Conservation (phyloP, 2,888 invertebrate species). For the Morpho deidamia region DNA sequence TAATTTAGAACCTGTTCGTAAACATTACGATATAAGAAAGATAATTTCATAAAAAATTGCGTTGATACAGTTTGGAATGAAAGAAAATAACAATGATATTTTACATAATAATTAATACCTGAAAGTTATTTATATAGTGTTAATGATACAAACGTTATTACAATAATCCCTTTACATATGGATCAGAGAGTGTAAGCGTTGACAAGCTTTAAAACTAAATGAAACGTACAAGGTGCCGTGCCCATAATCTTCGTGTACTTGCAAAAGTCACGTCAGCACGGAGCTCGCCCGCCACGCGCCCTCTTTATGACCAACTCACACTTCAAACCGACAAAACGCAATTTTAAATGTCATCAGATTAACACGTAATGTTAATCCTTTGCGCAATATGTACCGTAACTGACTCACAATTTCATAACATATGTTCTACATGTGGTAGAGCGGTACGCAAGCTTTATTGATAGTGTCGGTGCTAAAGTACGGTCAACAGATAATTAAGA, state of each 20-base stretch:
- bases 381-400: slow-evolving; percentile 34
- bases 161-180: slow-evolving; percentile 51
- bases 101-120: not conserved
- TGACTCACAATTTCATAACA: slow-evolving; percentile 6
- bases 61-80: too few relatives aligned
- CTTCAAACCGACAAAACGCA: slow-evolving; percentile 58
- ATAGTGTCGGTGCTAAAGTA: too few relatives aligned
- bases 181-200: slow-evolving; percentile 51
- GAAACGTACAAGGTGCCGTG: slow-evolving; percentile 57
- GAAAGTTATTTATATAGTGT: not conserved
- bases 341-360: slow-evolving; percentile 63
- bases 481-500: too few relatives aligned
- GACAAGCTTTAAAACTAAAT: slow-evolving; percentile 62
- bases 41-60: too few relatives aligned
- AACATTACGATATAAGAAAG: too few relatives aligned
- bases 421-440: not conserved
- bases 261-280: slow-evolving; percentile 49
- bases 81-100: too few relatives aligned
- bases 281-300: slow-evolving; percentile 34
- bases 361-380: slow-evolving; percentile 37
- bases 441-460: too few relatives aligned
- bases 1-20: too few relatives aligned
- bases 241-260: slow-evolving; percentile 51
- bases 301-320: slow-evolving; percentile 42
- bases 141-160: slow-evolving; percentile 1